These are phyloP conservation scores for Nilaparvata lugens DNA, from an alignment of 1,140 invertebrate species.

Conservation along the genomic window DNA sequence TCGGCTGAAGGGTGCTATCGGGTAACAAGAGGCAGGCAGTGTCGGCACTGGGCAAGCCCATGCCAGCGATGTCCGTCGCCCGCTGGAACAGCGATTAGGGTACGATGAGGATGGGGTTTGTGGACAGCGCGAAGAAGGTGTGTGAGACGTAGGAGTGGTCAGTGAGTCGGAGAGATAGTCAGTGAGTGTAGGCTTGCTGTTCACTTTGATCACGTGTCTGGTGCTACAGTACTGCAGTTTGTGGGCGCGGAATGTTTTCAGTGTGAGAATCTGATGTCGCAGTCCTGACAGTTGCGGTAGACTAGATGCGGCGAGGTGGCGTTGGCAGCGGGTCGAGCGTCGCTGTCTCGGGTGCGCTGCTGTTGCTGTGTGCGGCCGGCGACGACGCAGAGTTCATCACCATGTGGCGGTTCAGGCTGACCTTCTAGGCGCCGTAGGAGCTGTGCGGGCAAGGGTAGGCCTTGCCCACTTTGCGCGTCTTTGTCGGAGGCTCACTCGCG, in stretches of 20 bases:
- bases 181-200: conserved; percentile 35
- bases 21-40: conserved; percentile 72
- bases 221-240: conserved; percentile 92
- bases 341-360: conserved; percentile 32
- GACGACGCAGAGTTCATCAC: conserved; percentile 76
- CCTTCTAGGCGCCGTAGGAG: conserved; percentile 54
- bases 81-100: conserved; percentile 74
- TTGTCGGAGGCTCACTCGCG: conserved; percentile 35
- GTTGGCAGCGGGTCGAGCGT: conserved; percentile 31
- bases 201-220: conserved; percentile 48
- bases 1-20: conserved; percentile 71
- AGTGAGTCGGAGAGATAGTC: conserved; percentile 27
- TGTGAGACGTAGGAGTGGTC: conserved; percentile 44
- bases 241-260: conserved; percentile 89
- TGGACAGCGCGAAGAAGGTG: conserved; percentile 74
- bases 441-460: conserved; percentile 82
- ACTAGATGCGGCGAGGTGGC: conserved; percentile 35
- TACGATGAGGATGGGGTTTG: conserved; percentile 82
- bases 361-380: conserved; percentile 33
- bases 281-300: conserved; percentile 84
- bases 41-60: conserved; percentile 56
- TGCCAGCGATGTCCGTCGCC: conserved; percentile 50
- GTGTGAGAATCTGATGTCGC: conserved; percentile 79
- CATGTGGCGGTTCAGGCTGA: conserved; percentile 88
- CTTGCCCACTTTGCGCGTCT: conserved; percentile 47